Base-by-base conservation (phyloP, 2,113 vertebrate species). In the Plotosus lineatus region DNA sequence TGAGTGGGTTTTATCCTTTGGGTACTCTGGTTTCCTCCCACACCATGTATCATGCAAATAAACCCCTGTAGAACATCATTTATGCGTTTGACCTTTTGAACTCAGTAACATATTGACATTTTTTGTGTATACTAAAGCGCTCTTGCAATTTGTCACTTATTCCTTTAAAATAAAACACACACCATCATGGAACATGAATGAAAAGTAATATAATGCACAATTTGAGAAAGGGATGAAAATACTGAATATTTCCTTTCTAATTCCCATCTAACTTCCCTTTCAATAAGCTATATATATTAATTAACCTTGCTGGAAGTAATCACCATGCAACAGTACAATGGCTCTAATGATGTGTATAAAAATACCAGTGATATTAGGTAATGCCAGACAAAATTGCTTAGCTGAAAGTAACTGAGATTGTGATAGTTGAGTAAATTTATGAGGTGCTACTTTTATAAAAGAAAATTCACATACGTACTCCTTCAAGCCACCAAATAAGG, bases 401-500 rank as follows among this genome's bases (percentile, higher is more conserved):
- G 4, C 48, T 40, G 50, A 6, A 50, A 23, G 28, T 46, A 11
- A 26, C 26, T 5, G 48, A 48, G 15, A 56, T 26, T 14, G 12
- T 56, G 46, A 33, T 14, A 72, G 9, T 9, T 56, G 21, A 68
- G 15, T 65, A 6, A 31, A 68, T n/a, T n/a, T n/a, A n/a, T n/a
- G 36, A 6, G 21, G 8, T 33, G 55, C 31, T 31, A 63, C 33
- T 33, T 50, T 80, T 4, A 53, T 77, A 56, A 58, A 31, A 44
- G 33, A 21, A 71, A 75, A 60, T 79, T 31, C 10, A 40, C 50
- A 68, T 50, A 40, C 50, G 58, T 50, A 40, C 69, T 46, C 14
- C 26, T 46, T 36, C 31, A 84, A 77, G 42, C 3, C 53, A 63
- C 23, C 55, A 78, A 65, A 51, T 78, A 31, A 53, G 63, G 33